Evolutionary conservation across 2,113 vertebrate species (phyloP), one percentile per base, ranked within the genome.

Genomic region (Panthera tigris): DNA sequence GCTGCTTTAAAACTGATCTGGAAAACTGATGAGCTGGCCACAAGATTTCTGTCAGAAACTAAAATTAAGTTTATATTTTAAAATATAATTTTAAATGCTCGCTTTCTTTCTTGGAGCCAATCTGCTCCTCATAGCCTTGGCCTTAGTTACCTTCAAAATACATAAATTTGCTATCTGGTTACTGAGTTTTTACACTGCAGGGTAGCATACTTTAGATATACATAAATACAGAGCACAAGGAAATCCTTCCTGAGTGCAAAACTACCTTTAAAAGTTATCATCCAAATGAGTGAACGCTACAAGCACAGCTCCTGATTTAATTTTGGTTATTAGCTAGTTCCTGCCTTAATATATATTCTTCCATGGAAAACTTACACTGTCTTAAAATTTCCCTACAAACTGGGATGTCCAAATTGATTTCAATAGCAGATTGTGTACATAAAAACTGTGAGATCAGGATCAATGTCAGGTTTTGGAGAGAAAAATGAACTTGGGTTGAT

Each of bases 1-100:
- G 85, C 82, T 55, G n/a, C 16, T 87, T 94, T 97, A 95, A 98
- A 94, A 95, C 92, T 79, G 92, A 98, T 89, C 87, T 97, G 94
- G 95, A 89, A 97, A 97, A 97, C 97, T 98, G 98, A 94, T 63
- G 84, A 97, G 69, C 92, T 98, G 97, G 69, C 50, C 94, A 94
- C 48, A 93, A 95, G 85, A 93, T 83, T 92, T 90, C 95, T 97
- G 98, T 98, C 94, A 98, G 91, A 80, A 97, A 95, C 76, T 50
- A 36, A 97, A 94, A 96, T 92, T 50, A 73, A 84, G 81, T 89
- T 96, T 95, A 39, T 97, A 94, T 98, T 97, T 98, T 97, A 96
- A 98, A 98, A 97, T 95, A 93, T 27, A 97, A 90, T 95, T 97
- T 97, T 96, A 96, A 98, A 98, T 95, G 15, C 91, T 81, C 50